A percentile compares a stretch with the other conserved stretches of the same genome.
These are phyloP conservation scores for Petaurus breviceps DNA, from an alignment of 2,113 vertebrate genomes.

Conservation along the genomic window DNA sequence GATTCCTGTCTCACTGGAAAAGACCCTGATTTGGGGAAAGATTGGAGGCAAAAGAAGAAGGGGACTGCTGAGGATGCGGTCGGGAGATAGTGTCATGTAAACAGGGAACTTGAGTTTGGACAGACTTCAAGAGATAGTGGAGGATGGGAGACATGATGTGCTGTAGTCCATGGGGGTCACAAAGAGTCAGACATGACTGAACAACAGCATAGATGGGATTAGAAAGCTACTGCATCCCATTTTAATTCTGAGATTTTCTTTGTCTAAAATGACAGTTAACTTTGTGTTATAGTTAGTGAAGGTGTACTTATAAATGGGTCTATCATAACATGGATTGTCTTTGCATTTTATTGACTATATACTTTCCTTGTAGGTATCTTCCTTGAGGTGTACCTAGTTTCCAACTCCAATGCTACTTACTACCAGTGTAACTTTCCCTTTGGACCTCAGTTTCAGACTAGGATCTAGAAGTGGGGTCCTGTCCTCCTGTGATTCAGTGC, in stretches of 20 bases:
- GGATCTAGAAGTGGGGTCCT: background rate
- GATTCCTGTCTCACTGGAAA: background rate
- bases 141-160: too few relatives aligned
- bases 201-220: background rate
- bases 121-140: background rate
- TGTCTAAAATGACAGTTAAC: background rate
- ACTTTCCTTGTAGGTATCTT: background rate
- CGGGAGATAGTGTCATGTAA: background rate
- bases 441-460: background rate
- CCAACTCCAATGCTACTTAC: background rate
- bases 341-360: background rate
- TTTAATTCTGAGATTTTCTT: background rate
- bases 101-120: background rate
- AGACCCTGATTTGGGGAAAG: background rate
- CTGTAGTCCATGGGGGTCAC: background rate
- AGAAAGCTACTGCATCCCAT: background rate
- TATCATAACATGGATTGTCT: background rate
- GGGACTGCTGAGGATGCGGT: background rate
- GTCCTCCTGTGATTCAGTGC: background rate
- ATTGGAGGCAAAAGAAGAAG: background rate
- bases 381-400: background rate
- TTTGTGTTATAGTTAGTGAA: background rate
- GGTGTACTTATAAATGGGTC: background rate
- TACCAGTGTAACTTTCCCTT: background rate
- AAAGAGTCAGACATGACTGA: background rate